These are phyloP conservation scores for Galagoides demidoff DNA, from an alignment of 2,797 vertebrate genomes.

Conservation along the genomic window DNA sequence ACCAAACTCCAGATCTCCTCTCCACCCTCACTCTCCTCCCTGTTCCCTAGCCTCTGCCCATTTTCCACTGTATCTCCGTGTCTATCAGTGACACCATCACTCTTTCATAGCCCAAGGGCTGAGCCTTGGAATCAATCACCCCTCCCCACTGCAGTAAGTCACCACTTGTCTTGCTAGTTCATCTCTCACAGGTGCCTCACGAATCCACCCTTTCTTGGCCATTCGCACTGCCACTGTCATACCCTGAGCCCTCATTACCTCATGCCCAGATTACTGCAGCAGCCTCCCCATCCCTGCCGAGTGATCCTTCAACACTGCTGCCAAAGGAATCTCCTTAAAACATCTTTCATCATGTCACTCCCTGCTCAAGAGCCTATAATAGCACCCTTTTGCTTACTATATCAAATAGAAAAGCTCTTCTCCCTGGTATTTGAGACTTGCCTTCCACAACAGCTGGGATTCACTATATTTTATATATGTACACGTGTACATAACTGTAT, in stretches of 20 bases:
- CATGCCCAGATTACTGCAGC: slow-evolving; percentile 14
- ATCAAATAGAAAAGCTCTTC: slow-evolving; percentile 52
- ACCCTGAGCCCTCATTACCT: background rate
- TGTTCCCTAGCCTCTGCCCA: background rate
- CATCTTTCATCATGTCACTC: slow-evolving; percentile 68
- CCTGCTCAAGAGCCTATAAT: slow-evolving; percentile 62
- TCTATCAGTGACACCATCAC: slow-evolving; percentile 15
- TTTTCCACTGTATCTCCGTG: background rate
- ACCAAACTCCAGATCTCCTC: background rate
- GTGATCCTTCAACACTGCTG: slow-evolving; percentile 57
- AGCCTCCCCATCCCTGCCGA: background rate
- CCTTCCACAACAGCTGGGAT: slow-evolving; percentile 49
- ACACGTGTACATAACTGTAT: background rate
- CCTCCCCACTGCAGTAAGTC: background rate
- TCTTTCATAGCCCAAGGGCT: background rate
- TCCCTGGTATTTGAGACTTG: background rate
- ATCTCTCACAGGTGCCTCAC: slow-evolving; percentile 13
- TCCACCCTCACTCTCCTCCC: background rate
- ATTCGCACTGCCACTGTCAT: background rate
- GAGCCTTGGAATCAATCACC: slow-evolving; percentile 24
- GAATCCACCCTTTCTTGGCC: slow-evolving; percentile 27
- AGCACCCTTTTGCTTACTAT: slow-evolving; percentile 50
- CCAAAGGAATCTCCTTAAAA: slow-evolving; percentile 70
- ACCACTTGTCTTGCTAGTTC: background rate
- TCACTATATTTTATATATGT: background rate